Evolutionary conservation across 2,797 vertebrate species (phyloP), one percentile per base, ranked within the genome.

Genomic region (Psittacula derbiana): DNA sequence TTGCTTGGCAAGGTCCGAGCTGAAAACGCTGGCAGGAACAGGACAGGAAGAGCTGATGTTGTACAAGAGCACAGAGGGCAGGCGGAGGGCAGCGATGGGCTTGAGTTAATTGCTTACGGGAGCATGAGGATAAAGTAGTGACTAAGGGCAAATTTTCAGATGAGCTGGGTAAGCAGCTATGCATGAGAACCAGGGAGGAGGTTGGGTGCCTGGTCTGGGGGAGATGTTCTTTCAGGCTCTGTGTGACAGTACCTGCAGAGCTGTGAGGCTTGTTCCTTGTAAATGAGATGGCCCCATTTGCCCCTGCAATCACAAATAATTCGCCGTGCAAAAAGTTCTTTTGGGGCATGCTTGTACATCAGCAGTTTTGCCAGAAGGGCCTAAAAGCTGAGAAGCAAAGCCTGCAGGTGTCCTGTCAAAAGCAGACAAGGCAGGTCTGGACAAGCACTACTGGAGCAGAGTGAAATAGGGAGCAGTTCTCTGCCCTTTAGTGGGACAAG

Each of bases 51-150:
- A 80, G 57, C 82, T 93, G 88, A 81, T 80, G 87, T 17, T 81
- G 94, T 85, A 81, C 50, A 33, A 74, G 43, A 94, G 85, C 78
- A 66, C 43, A 79, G 88, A 84, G 94, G 93, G 95, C 95, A 95
- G 79, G 86, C 15, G 7, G 92, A 94, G 95, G 93, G 90, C 85
- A 94, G 87, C 1, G 57, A 86, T 25, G 86, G 74, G 86, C 70
- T 89, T 88, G 86, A 96, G 93, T 96, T 95, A 94, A 87, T 89
- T 66, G 85, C 82, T 95, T 76, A 95, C 93, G 89, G 78, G 87
- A 88, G 82, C 94, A 95, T 73, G 43, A 96, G 95, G 83, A 62
- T 55, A 78, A 91, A 93, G 87, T 66, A 84, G 92, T 91, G 94
- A 95, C 94, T 92, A 95, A 96, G 89, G 89, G 84, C 78, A 94